Evolutionary conservation across 2,113 vertebrate genomes (phyloP).

Genomic region (Gallinago undulata): DNA sequence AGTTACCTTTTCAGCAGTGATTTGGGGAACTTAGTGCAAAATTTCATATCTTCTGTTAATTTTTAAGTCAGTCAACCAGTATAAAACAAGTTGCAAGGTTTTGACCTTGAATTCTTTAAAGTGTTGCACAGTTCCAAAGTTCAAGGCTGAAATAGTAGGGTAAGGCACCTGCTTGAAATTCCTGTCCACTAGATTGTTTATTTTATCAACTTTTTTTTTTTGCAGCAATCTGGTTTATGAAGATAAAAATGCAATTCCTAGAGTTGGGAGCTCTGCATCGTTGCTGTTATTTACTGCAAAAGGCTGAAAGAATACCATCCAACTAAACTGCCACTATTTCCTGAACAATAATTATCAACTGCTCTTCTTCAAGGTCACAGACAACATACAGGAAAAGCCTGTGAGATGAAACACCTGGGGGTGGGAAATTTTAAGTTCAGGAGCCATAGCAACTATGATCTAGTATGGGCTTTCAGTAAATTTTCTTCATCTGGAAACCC

Average conservation of each 20-base stretch:
- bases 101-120: neutral
- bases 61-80: neutral
- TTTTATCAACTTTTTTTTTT: too few species aligned
- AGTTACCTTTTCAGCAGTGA: neutral
- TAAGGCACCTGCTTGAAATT: neutral
- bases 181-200: neutral
- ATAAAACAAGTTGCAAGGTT: neutral
- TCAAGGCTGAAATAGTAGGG: neutral
- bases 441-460: neutral
- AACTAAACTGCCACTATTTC: neutral
- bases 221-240: neutral
- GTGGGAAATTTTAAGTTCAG: neutral
- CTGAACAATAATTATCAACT: neutral
- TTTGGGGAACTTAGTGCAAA: accelerated
- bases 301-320: neutral
- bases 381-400: neutral
- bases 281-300: neutral
- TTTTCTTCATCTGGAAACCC: neutral
- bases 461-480: neutral
- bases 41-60: neutral
- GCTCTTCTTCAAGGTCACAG: slow-evolving; percentile 11
- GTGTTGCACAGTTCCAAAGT: neutral
- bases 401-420: neutral
- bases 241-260: neutral
- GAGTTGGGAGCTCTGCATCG: neutral